Base-by-base conservation (phyloP, 2,888 invertebrate genomes). In the Tridacna crocea region DNA sequence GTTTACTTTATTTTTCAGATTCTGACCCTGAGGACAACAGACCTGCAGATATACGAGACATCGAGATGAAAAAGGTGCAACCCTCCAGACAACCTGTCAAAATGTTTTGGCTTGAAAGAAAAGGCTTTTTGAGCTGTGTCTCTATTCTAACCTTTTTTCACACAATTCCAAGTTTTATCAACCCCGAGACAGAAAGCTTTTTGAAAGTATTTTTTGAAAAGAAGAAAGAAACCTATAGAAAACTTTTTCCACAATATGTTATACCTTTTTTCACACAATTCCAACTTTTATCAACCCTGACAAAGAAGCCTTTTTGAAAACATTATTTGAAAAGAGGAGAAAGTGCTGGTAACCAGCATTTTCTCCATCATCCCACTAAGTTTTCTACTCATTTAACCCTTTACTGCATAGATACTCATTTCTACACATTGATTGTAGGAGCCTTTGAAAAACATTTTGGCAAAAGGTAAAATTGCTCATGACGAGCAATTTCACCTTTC, bases 61-160 rank as follows among this genome's bases (percentile, higher is more conserved):
- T 79, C 60, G 85, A 88, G 70, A 74, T 84, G 65, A 87, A 84
- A 73, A 87, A 87, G 84, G 87, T 87, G 19, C 36, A 46, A 13
- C 47, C 36, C 36, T 36, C 2, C 36, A 4, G 36, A 36, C 36
- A 36, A 36, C 36, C 8, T 2, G 36, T 8, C 8, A 8, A 36
- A 36, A 8, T 36, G 8, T 36, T 36, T 36, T 36, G 36, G 36
- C 36, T 4, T 4, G 36, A 36, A 36, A 36, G 10, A 4, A 19
- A 19, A 58, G 10, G 19, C 58, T n/a, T 58, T 51, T 19, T 58
- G 58, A 19, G n/a, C 58, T 58, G n/a, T 58, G 17, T n/a, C 17
- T 58, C n/a, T 10, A 58, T 58, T 58, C 8, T 36, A 63, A 4
- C 63, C 22, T 12, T 63, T 22, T n/a, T 4, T 12, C 10, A 10